Evolutionary conservation across 1,140 invertebrate genomes (phyloP), one percentile per base, ranked within the genome.

Genomic region (Eriosoma lanigerum): DNA sequence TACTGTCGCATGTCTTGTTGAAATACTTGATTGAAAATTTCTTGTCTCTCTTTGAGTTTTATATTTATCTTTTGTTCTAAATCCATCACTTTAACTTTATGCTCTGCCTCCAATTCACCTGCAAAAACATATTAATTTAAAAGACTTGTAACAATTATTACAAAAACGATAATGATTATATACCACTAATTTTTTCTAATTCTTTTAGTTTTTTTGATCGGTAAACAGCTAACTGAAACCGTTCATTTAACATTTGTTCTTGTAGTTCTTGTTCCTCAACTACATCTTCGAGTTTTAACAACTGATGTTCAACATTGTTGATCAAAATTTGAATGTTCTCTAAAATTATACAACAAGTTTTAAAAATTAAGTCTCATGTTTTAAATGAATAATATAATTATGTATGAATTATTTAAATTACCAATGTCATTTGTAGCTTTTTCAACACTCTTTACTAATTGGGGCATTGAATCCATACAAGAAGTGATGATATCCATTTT

Each of bases 21-120:
- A 85, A 92, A 92, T n/a, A 88, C 90, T 84, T 91, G 88, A 81
- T 89, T 88, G 84, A 91, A 92, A 1, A 89, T 89, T 84, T 89
- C 88, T 83, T 91, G 90, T 81, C 90, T 86, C 84, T 92, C 91
- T 83, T 89, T 88, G 62, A 91, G 84, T 44, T 87, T 85, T 81
- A 86, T 85, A 81, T 89, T 87, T 81, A 89, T 88, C 29, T 86
- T 87, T 32, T 87, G 83, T 83, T 92, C 90, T 83, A 88, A 85
- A 70, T 89, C 86, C 44, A 86, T 84, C 6, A 91, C 86, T 84
- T 88, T 88, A 58, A 88, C 85, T 9, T 88, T 86, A 85, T 91
- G 90, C 52, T 91, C 87, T 19, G 85, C 84, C 29, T 89, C 89
- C 19, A 92, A 83, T 83, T 89, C 87, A 73, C 87, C 90, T 89